phyloP scores from a whole-genome alignment of 2,113 vertebrate genomes.

The Myotis brandtii region DNA sequence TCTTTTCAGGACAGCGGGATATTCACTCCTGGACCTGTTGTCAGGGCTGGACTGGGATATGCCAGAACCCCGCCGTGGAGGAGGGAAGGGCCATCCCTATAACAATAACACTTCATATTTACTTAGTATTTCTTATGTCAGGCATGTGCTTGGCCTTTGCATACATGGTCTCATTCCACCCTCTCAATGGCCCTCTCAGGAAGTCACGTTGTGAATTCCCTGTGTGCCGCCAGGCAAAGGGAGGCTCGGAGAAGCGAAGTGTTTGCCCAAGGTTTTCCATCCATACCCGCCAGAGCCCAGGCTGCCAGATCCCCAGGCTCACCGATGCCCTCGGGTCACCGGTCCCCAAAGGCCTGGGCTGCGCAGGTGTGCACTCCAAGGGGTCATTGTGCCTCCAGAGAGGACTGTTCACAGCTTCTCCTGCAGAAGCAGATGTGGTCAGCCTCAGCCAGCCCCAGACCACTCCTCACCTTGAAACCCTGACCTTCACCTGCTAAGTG shows the following conservation, averaged over 20 bases:
- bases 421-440: neutral
- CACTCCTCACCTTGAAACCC: neutral
- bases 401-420: neutral
- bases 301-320: neutral
- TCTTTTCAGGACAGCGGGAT: neutral
- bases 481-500: accelerated
- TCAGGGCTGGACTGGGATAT: too few relatives aligned
- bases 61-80: neutral
- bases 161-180: neutral
- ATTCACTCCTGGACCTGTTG: neutral
- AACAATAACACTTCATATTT: neutral
- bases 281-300: neutral
- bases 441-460: neutral
- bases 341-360: too few relatives aligned
- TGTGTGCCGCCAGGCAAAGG: neutral
- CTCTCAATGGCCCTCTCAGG: neutral
- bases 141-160: neutral
- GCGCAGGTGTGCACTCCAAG: neutral
- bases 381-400: neutral
- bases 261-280: neutral
- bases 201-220: neutral
- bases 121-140: neutral
- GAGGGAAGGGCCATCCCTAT: neutral
- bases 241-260: neutral
- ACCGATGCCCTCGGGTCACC: accelerated